phyloP scores from a whole-genome alignment of 1,140 invertebrate genomes.

The Diachasma alloeum region DNA sequence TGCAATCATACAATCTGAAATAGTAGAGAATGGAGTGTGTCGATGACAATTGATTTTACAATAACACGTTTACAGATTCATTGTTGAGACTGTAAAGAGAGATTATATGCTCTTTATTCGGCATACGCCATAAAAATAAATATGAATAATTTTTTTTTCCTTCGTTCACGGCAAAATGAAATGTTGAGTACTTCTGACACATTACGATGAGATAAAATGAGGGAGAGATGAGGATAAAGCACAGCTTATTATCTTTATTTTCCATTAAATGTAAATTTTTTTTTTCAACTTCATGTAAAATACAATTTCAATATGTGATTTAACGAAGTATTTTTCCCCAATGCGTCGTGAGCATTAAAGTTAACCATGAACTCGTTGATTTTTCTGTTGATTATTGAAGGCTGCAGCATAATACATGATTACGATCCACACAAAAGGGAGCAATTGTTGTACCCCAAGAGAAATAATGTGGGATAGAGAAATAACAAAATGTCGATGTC shows the following conservation, averaged over 20 bases:
- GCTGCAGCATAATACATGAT: conserved; percentile 1
- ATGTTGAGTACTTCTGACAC: neutral
- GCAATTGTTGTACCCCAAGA: neutral
- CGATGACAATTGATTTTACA: neutral
- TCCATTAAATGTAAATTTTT: neutral
- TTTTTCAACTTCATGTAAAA: neutral
- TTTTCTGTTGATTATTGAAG: conserved; percentile 3
- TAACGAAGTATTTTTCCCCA: neutral
- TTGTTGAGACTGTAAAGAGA: no score
- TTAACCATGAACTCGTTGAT: neutral
- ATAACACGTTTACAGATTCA: neutral
- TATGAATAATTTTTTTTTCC: no score
- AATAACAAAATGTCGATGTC: neutral
- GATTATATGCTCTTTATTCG: no score
- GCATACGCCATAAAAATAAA: no score
- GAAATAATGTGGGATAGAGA: neutral
- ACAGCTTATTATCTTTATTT: neutral
- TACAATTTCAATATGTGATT: neutral
- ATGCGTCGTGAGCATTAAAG: neutral
- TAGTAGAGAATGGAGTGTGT: neutral
- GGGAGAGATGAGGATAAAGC: neutral
- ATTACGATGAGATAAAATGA: no score
- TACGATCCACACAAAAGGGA: neutral
- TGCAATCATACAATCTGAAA: neutral
- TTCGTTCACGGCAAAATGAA: neutral